phyloP scores from a whole-genome alignment of 1,140 invertebrate species.

The Lysiphlebus fabarum region DNA sequence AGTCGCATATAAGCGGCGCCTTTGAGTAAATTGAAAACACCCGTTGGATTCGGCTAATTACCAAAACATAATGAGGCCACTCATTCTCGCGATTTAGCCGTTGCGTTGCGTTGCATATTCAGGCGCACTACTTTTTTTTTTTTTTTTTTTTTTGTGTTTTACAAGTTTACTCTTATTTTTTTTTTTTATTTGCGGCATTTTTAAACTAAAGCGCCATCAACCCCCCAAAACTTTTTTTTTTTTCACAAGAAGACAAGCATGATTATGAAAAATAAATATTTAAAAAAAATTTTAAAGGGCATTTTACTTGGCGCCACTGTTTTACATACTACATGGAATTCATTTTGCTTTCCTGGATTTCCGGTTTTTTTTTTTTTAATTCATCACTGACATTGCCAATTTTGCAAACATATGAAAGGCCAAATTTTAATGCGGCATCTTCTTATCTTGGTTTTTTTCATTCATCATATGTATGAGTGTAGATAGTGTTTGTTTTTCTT shows the following conservation, averaged over 20 bases:
- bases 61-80: slow-evolving; percentile 45
- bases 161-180: neutral
- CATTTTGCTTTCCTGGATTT: slow-evolving; percentile 32
- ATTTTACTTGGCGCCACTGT: slow-evolving; percentile 33
- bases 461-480: too few relatives aligned
- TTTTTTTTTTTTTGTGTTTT: slow-evolving; percentile 4
- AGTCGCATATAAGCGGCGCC: slow-evolving; percentile 37
- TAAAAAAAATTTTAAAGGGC: neutral
- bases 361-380: slow-evolving; percentile 36
- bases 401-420: slow-evolving; percentile 5
- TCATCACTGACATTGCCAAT: neutral
- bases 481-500: too few relatives aligned
- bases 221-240: neutral
- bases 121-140: slow-evolving; percentile 3
- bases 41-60: slow-evolving; percentile 49
- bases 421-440: neutral
- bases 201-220: slow-evolving; percentile 10
- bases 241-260: neutral
- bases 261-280: neutral
- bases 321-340: slow-evolving; percentile 35
- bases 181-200: slow-evolving; percentile 13
- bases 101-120: slow-evolving; percentile 28
- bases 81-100: slow-evolving; percentile 32
- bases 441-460: neutral
- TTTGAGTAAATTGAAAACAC: slow-evolving; percentile 49